Evolutionary conservation across 1,140 invertebrate genomes (phyloP).

Genomic region (Lordiphosa collinella): DNA sequence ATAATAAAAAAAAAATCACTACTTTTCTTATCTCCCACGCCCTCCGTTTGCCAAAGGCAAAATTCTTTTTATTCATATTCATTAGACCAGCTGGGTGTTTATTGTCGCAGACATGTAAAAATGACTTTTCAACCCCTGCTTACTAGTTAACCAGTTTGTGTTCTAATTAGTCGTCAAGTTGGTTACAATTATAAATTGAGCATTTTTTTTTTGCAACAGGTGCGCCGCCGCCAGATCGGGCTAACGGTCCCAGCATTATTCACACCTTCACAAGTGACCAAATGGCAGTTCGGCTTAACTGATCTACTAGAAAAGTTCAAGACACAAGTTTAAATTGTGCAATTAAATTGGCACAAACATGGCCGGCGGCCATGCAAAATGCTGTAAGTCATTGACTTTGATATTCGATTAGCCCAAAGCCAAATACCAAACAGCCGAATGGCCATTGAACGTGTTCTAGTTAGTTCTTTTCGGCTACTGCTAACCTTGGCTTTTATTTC

Average conservation of each 20-base stretch:
- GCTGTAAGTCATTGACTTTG: conserved; percentile 75
- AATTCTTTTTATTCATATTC: conserved; percentile 20
- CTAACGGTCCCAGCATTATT: conserved; percentile 55
- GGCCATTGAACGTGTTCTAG: conserved; percentile 48
- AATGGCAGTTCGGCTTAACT: conserved; percentile 1
- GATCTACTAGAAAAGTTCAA: conserved; percentile 54
- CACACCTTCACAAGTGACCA: conserved; percentile 14
- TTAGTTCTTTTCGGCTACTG: conserved; percentile 60
- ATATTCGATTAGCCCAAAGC: conserved; percentile 72
- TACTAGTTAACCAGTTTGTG: conserved; percentile 45
- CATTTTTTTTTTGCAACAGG: conserved; percentile 59
- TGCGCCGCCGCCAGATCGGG: conserved; percentile 29
- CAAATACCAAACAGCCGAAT: conserved; percentile 42
- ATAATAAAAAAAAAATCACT: too few species aligned
- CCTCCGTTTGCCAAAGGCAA: not conserved
- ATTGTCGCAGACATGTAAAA: conserved; percentile 38
- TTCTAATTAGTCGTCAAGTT: conserved; percentile 51
- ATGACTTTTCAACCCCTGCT: not conserved
- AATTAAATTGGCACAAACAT: conserved; percentile 65
- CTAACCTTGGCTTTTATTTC: conserved; percentile 58
- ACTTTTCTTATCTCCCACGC: conserved; percentile 16
- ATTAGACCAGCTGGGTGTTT: conserved; percentile 20
- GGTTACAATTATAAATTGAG: conserved; percentile 69
- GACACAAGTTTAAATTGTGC: conserved; percentile 49
- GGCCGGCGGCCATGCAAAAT: conserved; percentile 52